phyloP scores from a whole-genome alignment of 2,888 invertebrate genomes.

The Nezara viridula region DNA sequence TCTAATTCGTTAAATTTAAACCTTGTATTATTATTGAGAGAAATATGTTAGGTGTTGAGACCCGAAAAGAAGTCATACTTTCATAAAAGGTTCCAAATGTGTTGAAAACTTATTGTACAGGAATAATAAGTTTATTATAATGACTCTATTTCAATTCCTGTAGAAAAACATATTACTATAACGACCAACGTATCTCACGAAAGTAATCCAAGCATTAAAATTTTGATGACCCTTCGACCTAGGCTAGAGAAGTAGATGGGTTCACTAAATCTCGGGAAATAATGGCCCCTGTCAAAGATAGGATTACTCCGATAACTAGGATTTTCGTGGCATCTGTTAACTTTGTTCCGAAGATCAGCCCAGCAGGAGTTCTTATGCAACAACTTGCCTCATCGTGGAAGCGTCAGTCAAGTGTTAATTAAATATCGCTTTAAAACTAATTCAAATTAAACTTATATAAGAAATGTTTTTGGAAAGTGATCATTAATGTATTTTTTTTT shows the following conservation, averaged over 20 bases:
- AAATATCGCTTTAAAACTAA: background rate
- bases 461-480: too few relatives aligned
- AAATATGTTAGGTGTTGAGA: too few relatives aligned
- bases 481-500: too few relatives aligned
- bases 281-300: background rate
- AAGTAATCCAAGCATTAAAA: background rate
- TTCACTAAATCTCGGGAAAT: background rate
- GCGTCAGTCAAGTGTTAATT: background rate
- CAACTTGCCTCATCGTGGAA: background rate
- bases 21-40: too few relatives aligned
- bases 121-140: too few relatives aligned
- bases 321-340: background rate
- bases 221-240: background rate
- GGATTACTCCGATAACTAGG: constrained; percentile 2
- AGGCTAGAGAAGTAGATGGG: background rate
- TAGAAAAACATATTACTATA: background rate
- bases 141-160: background rate
- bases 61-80: too few relatives aligned
- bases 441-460: background rate
- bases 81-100: too few relatives aligned
- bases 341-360: background rate
- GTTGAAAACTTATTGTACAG: too few relatives aligned
- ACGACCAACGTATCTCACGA: background rate
- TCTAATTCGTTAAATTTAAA: too few relatives aligned
- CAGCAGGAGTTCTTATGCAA: constrained; percentile 10